Evolutionary conservation across 2,888 invertebrate species (phyloP).

Genomic region (Drosophila kuntzei): DNA sequence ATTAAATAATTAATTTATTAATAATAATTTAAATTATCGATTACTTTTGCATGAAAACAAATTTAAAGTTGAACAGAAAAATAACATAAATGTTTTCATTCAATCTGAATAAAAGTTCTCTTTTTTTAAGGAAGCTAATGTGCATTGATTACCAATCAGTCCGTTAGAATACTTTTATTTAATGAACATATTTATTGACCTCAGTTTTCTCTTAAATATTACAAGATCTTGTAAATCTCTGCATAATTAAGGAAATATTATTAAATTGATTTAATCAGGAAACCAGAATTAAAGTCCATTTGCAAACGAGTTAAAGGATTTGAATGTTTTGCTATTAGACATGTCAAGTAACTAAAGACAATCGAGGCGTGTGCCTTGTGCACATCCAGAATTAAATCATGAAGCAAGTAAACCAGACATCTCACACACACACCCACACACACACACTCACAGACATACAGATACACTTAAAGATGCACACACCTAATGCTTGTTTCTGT

Average conservation of each 20-base stretch:
- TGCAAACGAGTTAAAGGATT: conserved; percentile 31
- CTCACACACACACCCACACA: not conserved
- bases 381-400: conserved; percentile 37
- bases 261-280: conserved; percentile 30
- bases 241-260: conserved; percentile 4
- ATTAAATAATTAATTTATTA: no score
- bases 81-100: no score
- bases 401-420: conserved; percentile 5
- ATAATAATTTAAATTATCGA: not conserved
- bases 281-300: not conserved
- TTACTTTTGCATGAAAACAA: not conserved
- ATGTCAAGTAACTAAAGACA: conserved; percentile 14
- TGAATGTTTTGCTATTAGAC: conserved; percentile 19
- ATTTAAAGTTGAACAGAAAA: no score
- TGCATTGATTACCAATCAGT: not conserved
- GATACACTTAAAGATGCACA: not conserved
- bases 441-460: not conserved
- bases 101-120: no score
- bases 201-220: not conserved
- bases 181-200: not conserved
- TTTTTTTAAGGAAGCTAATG: not conserved
- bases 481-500: conserved; percentile 17
- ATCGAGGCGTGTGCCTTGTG: conserved; percentile 28
- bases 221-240: not conserved
- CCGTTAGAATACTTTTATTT: not conserved